These are phyloP conservation scores for Echeneis naucrates DNA, from an alignment of 2,797 vertebrate genomes.

Conservation along the genomic window DNA sequence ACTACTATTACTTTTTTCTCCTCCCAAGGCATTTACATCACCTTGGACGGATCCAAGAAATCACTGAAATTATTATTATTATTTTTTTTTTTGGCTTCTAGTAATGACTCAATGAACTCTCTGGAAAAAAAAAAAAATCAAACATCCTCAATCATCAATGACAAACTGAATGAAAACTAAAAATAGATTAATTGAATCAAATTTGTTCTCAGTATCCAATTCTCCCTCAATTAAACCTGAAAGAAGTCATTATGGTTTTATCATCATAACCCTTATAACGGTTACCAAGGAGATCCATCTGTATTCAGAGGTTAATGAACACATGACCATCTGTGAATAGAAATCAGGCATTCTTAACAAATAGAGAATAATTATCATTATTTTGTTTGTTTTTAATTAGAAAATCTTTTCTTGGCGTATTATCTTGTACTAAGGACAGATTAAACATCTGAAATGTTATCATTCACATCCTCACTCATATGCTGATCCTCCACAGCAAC, in stretches of 20 bases:
- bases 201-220: slow-evolving; percentile 22
- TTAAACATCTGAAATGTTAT: too few species aligned
- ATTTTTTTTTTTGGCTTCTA: slow-evolving; percentile 3
- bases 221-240: slow-evolving; percentile 23
- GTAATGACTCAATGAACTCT: slow-evolving; percentile 3
- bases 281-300: not conserved
- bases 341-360: slow-evolving; percentile 1
- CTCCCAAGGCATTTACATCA: not conserved
- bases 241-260: slow-evolving; percentile 14
- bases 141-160: not conserved
- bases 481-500: not conserved
- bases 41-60: too few species aligned
- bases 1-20: not conserved
- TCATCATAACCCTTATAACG: not conserved
- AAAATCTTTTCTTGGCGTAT: too few species aligned
- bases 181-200: not conserved
- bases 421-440: too few species aligned
- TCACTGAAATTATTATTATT: too few species aligned
- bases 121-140: not conserved
- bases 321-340: not conserved
- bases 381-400: not conserved
- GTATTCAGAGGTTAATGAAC: not conserved
- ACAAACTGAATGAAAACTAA: not conserved
- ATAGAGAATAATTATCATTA: not conserved
- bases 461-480: not conserved